phyloP scores from a whole-genome alignment of 2,113 vertebrate species.

The Pterocles gutturalis region DNA sequence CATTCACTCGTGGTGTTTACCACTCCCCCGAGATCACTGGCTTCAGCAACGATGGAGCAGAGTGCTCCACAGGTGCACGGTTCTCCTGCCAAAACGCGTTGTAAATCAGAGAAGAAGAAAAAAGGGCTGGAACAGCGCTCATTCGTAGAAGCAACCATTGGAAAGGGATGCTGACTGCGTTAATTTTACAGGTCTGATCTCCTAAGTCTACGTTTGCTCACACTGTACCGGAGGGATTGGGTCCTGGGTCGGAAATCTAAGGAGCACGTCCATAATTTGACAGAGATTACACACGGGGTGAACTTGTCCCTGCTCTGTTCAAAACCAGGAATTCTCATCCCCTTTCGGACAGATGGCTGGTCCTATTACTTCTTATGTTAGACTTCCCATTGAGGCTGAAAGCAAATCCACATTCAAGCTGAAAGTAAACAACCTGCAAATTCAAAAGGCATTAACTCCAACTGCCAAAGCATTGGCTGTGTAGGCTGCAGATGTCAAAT shows the following conservation, averaged over 20 bases:
- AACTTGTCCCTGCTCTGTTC: not conserved
- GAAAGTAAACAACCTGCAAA: slow-evolving; percentile 48
- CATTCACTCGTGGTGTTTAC: not conserved
- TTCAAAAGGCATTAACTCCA: slow-evolving; percentile 40
- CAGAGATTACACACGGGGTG: not conserved
- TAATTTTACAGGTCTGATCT: not conserved
- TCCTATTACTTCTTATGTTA: slow-evolving; percentile 25
- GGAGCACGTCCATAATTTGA: not conserved
- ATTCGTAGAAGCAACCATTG: not conserved
- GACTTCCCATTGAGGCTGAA: slow-evolving; percentile 43
- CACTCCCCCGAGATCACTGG: not conserved
- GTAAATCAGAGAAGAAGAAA: not conserved
- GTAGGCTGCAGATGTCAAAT: not conserved
- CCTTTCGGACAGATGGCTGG: slow-evolving; percentile 47
- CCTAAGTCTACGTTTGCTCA: not conserved
- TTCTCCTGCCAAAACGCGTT: not conserved
- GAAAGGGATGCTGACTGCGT: not conserved
- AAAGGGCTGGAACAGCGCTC: not conserved
- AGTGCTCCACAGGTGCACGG: not conserved
- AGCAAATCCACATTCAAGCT: slow-evolving; percentile 51
- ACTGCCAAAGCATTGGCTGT: slow-evolving; percentile 28
- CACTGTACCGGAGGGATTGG: not conserved
- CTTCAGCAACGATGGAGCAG: not conserved
- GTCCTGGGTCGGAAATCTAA: not conserved
- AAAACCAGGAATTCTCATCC: slow-evolving; percentile 29